Base-by-base conservation (phyloP, 2,113 vertebrate species). In the Puma concolor region DNA sequence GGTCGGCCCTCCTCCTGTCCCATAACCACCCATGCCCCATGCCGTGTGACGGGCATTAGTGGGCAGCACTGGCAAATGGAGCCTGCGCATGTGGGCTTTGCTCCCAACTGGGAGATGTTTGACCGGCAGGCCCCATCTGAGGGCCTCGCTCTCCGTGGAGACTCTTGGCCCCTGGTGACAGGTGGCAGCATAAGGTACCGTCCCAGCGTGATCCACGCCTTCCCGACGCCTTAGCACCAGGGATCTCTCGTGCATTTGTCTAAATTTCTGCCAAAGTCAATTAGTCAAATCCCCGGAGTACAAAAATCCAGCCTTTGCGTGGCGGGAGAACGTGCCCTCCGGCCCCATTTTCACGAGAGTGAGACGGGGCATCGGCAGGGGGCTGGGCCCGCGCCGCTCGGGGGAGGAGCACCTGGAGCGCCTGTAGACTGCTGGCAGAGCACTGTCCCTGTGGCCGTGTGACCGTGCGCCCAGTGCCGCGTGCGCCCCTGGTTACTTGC, bases 11-110 rank as follows among this genome's bases (percentile, higher is more conserved):
- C 52, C 54, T 79, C 50, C 33, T 31, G 13, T 57, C 29, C 72
- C 13, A 0, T 25, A n/a, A 12, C 48, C 50, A 14, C 29, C 36
- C 0, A 0, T 0, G 1, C 72, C 14, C 44, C 3, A 1, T 5
- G 12, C 31, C 16, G 0, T 15, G 31, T 0, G 72, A 11, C 0
- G 17, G 85, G 50, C 10, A 0, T 80, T 4, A 19, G 31, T 17
- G 36, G 92, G 54, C 6, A 2, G 17, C 52, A 13, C 6, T 9
- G 69, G 60, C 13, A n/a, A n/a, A n/a, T 0, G 27, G 44, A 41
- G 14, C 27, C 38, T 33, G 36, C 17, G 2, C 2, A 0, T 63
- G 57, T 12, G 48, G 15, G n/a, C 84, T 44, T 31, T 23, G 64
- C 38, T 52, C 87, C 44, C 76, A 31, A 0, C 67, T 50, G 23